Conservation (phyloP, 2,113 vertebrate species). For the Xiphophorus couchianus region DNA sequence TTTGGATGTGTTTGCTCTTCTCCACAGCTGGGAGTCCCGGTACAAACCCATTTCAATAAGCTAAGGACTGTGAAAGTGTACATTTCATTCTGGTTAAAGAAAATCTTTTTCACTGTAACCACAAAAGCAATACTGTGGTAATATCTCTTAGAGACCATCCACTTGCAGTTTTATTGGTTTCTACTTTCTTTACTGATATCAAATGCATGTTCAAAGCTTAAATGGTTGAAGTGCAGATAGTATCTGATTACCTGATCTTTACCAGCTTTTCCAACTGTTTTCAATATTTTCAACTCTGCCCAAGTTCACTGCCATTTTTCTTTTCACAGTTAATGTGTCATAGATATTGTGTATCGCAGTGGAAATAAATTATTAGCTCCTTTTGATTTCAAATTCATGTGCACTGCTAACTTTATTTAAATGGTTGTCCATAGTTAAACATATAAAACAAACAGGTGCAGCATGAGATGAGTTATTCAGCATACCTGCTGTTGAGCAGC, state of each 20-base stretch:
- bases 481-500: slow-evolving; percentile 9
- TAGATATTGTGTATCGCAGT: not conserved
- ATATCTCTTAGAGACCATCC: slow-evolving; percentile 3
- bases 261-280: slow-evolving; percentile 31
- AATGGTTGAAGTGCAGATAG: slow-evolving; percentile 25
- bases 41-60: not conserved
- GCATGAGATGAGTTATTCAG: not conserved
- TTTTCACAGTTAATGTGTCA: too few relatives aligned
- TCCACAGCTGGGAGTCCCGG: too few relatives aligned
- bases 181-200: slow-evolving; percentile 13
- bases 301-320: not conserved
- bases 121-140: not conserved
- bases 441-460: not conserved
- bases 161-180: slow-evolving; percentile 19
- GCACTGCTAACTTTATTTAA: not conserved
- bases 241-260: slow-evolving; percentile 26
- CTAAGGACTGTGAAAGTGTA: not conserved
- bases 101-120: not conserved
- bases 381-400: slow-evolving; percentile 16
- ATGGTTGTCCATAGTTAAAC: not conserved
- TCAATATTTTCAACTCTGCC: slow-evolving; percentile 5
- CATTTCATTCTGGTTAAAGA: not conserved
- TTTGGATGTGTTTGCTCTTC: not conserved
- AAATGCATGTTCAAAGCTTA: slow-evolving; percentile 27
- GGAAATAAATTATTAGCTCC: slow-evolving; percentile 19